Evolutionary conservation across 2,113 vertebrate species (phyloP).

Genomic region (Hystrix cristata): DNA sequence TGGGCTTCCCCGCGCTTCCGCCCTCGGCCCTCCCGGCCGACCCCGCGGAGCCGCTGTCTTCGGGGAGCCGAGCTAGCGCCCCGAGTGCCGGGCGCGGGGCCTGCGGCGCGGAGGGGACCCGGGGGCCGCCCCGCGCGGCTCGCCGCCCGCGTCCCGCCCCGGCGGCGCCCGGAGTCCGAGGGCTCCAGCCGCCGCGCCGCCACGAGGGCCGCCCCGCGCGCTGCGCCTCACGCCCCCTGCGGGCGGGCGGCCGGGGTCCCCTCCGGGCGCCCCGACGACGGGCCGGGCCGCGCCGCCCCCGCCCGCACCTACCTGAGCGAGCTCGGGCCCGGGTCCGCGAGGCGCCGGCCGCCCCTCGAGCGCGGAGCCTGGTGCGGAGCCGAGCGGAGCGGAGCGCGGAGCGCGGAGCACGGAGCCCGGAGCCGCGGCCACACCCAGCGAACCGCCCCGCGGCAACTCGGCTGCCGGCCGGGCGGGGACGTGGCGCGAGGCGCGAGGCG

Average conservation of each 20-base stretch:
- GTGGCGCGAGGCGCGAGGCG: conserved; percentile 55
- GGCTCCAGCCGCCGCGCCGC: not conserved
- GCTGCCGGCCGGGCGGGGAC: conserved; percentile 71
- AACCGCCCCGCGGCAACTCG: conserved; percentile 60
- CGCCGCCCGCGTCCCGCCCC: not conserved
- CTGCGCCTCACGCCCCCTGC: not conserved
- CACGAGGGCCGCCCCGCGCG: not conserved
- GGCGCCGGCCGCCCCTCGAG: not conserved
- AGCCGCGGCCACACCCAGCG: conserved; percentile 82
- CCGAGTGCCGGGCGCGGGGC: not conserved
- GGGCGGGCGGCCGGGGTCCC: not conserved
- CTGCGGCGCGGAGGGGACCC: not conserved
- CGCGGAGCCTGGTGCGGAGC: not conserved
- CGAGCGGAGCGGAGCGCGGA: not conserved
- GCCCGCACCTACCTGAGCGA: not conserved
- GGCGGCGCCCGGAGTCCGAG: not conserved
- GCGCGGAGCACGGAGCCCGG: not conserved
- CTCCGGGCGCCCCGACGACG: not conserved
- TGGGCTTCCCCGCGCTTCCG: not conserved
- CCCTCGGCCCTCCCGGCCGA: not conserved
- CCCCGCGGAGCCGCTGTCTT: not conserved
- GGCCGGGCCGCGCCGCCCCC: not conserved
- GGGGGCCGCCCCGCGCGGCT: not conserved
- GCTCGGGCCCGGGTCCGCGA: not conserved
- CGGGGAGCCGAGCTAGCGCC: not conserved